Evolutionary conservation across 2,797 vertebrate species (phyloP), one percentile per base, ranked within the genome.

Genomic region (Hypotaenidia okinawae): DNA sequence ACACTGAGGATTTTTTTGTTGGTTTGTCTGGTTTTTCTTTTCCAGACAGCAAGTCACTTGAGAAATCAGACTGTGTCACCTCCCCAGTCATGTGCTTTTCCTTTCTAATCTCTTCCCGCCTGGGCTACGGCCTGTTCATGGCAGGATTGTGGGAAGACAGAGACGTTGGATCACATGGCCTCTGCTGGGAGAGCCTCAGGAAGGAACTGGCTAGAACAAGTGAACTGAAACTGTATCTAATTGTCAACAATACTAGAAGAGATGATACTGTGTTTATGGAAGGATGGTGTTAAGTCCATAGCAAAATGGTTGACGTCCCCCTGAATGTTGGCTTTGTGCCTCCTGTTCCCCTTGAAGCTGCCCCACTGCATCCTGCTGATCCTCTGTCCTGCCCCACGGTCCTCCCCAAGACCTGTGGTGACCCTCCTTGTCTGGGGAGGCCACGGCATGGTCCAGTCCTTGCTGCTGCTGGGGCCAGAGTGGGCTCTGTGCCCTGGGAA

Each of bases 201-300:
- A 87, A 74, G 59, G 16, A 63, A 24, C 11, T 30, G 8, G 25
- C 35, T 13, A 77, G 61, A 85, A 77, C 70, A 83, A 63, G 30
- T 30, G 35, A n/a, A 68, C 10, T 3, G 28, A 92, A 94, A 84
- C 9, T 30, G 24, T 73, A 79, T 66, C 47, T 72, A 27, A 16
- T 28, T 58, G 35, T 62, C 69, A 75, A 37, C 28, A 81, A 9
- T 47, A 13, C 39, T 63, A 69, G 55, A 28, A 63, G 49, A 64
- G 59, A 58, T n/a, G 6, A 2, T 17, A 18, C 24, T 5, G 5
- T 1, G 10, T 27, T 27, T 24, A 30, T 2, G 2, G 54, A 67
- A 2, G 14, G 86, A 33, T 1, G 33, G 22, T 3, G 14, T 12
- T 39, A 39, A 62, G 32, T 27, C 33, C 67, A 8, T 22, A 75